These are phyloP conservation scores for Morpho achilles DNA, from an alignment of 2,888 invertebrate species.

Conservation along the genomic window DNA sequence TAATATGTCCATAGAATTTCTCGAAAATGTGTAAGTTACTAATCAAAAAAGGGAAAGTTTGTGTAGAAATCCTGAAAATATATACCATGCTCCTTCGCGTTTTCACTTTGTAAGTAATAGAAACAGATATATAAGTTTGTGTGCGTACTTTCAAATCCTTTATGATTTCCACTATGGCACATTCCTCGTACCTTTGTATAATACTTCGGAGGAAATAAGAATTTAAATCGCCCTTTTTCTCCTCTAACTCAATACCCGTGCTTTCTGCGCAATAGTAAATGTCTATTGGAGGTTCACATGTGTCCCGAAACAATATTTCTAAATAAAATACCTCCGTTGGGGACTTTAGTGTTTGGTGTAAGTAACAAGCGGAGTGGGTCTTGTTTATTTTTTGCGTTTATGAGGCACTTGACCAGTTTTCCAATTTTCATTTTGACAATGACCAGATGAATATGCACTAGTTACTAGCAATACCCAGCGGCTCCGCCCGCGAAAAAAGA, in stretches of 20 bases:
- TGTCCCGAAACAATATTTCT: slow-evolving; percentile 68
- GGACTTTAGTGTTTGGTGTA: slow-evolving; percentile 27
- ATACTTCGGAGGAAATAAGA: slow-evolving; percentile 18
- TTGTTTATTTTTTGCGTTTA: no score
- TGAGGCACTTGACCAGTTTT: no score
- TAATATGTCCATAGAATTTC: no score
- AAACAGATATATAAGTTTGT: no score
- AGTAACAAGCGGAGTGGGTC: slow-evolving; percentile 23
- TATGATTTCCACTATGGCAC: slow-evolving; percentile 6
- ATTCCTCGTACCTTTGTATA: slow-evolving; percentile 8
- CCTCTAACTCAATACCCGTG: slow-evolving; percentile 52
- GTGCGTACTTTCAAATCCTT: background rate
- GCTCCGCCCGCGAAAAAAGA: no score
- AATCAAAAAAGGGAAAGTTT: no score
- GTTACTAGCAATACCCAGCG: no score
- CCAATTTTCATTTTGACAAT: no score
- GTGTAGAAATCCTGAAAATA: no score
- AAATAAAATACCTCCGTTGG: slow-evolving; percentile 62
- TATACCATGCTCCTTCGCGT: no score
- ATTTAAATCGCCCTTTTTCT: slow-evolving; percentile 27
- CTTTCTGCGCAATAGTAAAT: slow-evolving; percentile 38
- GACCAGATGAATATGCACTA: no score
- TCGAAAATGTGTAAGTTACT: no score
- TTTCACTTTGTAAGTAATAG: background rate
- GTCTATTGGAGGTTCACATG: slow-evolving; percentile 49